phyloP scores from a whole-genome alignment of 2,888 invertebrate species.

The Cheilosia grossa region DNA sequence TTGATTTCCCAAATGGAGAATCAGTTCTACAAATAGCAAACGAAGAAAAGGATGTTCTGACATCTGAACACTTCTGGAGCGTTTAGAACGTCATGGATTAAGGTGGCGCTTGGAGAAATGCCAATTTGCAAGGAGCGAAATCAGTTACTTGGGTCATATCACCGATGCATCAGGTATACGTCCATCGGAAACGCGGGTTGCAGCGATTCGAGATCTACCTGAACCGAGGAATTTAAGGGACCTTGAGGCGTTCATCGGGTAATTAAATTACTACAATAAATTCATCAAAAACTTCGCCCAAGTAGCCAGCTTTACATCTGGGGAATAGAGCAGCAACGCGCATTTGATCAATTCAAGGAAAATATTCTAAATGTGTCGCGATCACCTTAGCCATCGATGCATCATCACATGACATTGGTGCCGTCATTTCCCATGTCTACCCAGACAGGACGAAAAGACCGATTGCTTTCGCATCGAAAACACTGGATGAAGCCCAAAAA shows the following conservation, averaged over 20 bases:
- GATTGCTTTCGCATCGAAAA: constrained; percentile 75
- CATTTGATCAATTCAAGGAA: constrained; percentile 44
- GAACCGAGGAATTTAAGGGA: constrained; percentile 19
- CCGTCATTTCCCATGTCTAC: constrained; percentile 76
- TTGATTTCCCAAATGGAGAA: neutral
- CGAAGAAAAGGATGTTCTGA: neutral
- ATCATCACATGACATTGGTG: constrained; percentile 79
- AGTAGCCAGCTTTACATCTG: constrained; percentile 64
- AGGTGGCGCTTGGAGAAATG: constrained; percentile 57
- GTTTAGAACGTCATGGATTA: constrained; percentile 60
- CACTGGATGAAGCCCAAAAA: constrained; percentile 43
- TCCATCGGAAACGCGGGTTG: no score
- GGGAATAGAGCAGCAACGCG: constrained; percentile 44
- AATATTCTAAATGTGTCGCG: constrained; percentile 79
- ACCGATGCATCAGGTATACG: no score
- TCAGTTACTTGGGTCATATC: no score
- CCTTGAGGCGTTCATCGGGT: constrained; percentile 23
- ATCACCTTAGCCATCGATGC: constrained; percentile 83
- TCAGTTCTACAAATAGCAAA: neutral
- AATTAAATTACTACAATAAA: constrained; percentile 23
- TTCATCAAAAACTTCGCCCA: constrained; percentile 41
- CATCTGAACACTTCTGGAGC: constrained; percentile 20
- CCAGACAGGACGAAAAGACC: constrained; percentile 79
- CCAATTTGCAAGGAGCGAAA: constrained; percentile 42
- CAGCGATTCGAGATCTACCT: no score